Percentiles rank a stretch among this genome's conserved stretches.
Evolutionary conservation across 1,140 invertebrate species (phyloP).

Genomic region (Agrilus planipennis): DNA sequence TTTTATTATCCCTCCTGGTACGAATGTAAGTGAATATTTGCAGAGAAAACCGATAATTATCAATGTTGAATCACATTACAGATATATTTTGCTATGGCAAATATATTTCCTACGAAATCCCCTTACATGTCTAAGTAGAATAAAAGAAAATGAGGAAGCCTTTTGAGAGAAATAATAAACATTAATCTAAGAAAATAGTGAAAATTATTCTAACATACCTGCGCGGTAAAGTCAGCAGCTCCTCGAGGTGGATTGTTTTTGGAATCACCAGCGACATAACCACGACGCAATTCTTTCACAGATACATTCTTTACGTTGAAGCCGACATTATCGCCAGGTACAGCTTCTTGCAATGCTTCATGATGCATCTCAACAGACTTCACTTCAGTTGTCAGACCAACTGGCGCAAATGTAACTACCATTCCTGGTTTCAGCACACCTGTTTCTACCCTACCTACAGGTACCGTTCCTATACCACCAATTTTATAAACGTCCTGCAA

Average conservation of each 20-base stretch:
- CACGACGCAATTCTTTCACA: slow-evolving; percentile 93
- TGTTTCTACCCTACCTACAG: slow-evolving; percentile 97
- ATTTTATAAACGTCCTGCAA: slow-evolving; percentile 98
- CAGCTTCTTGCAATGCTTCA: slow-evolving; percentile 86
- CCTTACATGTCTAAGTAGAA: too few relatives aligned
- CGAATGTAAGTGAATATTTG: too few relatives aligned
- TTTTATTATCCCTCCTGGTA: too few relatives aligned
- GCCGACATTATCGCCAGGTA: slow-evolving; percentile 96
- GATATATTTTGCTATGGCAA: too few relatives aligned
- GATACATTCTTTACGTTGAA: slow-evolving; percentile 99
- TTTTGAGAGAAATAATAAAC: too few relatives aligned
- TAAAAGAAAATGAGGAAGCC: too few relatives aligned
- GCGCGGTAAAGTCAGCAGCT: slow-evolving; percentile 85
- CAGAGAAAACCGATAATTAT: too few relatives aligned
- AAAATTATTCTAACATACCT: slow-evolving; percentile 42
- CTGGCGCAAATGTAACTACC: slow-evolving; percentile 95
- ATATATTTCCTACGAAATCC: too few relatives aligned
- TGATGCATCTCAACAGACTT: slow-evolving; percentile 99
- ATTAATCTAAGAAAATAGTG: too few relatives aligned
- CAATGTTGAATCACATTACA: too few relatives aligned
- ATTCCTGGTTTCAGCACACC: slow-evolving; percentile 95
- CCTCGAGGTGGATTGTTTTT: slow-evolving; percentile 92
- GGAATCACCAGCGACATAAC: slow-evolving; percentile 93
- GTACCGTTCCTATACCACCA: slow-evolving; percentile 98
- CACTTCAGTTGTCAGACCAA: slow-evolving; percentile 91